phyloP scores from a whole-genome alignment of 2,888 invertebrate genomes.

The Phymatocera aterrima region DNA sequence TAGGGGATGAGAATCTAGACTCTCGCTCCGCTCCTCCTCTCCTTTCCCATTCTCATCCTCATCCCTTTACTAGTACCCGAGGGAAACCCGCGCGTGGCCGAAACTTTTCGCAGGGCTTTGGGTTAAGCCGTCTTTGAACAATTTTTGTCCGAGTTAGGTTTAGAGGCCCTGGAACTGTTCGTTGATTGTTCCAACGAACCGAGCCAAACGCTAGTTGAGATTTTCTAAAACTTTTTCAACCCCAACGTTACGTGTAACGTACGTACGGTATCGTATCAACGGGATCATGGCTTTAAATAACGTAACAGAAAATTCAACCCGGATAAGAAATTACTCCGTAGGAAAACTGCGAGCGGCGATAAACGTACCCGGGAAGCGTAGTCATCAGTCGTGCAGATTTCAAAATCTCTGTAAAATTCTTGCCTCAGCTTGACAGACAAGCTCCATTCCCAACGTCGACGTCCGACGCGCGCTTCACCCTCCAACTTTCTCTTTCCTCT shows the following conservation, averaged over 20 bases:
- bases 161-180: slow-evolving; percentile 18
- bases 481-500: neutral
- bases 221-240: neutral
- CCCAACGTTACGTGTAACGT: no score
- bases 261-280: no score
- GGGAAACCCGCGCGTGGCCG: slow-evolving; percentile 36
- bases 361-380: neutral
- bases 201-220: neutral
- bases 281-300: no score
- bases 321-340: no score
- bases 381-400: slow-evolving; percentile 35
- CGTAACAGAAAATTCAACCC: no score
- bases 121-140: slow-evolving; percentile 37
- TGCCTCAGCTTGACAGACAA: slow-evolving; percentile 25
- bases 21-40: neutral
- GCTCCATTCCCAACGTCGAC: slow-evolving; percentile 35
- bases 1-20: neutral
- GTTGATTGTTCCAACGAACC: slow-evolving; percentile 15
- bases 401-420: slow-evolving; percentile 33
- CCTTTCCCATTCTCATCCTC: neutral
- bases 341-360: no score
- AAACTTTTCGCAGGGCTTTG: slow-evolving; percentile 39
- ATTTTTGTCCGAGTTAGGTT: slow-evolving; percentile 19
- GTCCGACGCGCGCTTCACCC: neutral
- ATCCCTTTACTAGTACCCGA: slow-evolving; percentile 20